Base-by-base conservation (phyloP, 2,888 invertebrate species). In the Nymphalis polychloros region DNA sequence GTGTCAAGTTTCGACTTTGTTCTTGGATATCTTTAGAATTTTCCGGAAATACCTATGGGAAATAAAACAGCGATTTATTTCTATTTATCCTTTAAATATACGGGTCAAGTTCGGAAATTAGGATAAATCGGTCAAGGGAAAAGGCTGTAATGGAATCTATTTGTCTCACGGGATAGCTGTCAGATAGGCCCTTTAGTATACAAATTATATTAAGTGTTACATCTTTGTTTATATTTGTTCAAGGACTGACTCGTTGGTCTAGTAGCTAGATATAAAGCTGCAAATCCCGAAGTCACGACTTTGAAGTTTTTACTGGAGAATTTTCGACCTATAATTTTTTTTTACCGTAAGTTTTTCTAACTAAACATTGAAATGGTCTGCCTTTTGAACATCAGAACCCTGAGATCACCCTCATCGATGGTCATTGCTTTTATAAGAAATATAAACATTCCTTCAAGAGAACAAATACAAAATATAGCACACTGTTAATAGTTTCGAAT, bases 51-150 rank as follows among this genome's bases (percentile, higher is more conserved):
- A 23, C 66, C 63, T 52, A 13, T 31, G 63, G 63, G 62, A 68
- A 60, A 64, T 59, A 46, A 64, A 13, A 16, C 17, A 48, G 35
- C 46, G 47, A 55, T 62, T 68, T 63, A 23, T 68, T 47, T 41
- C 46, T 35, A 64, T 63, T 63, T 68, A 63, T 59, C 50, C 50
- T 57, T 63, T 64, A 59, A 67, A 65, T 55, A 66, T 67, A n/a
- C 59, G 63, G 72, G 67, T 67, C 72, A 67, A 69, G 67, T 69
- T 67, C 55, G 64, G 57, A 57, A 59, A 67, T 69, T 63, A 67
- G 64, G 64, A 27, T 49, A 72, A 67, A 64, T 65, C 72, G 72
- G 69, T 65, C 69, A 72, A 72, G 72, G 69, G 69, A 48, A 69
- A 63, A 31, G 27, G 23, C 50, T 60, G 67, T 69, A 69, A 72